Conservation (phyloP, 2,888 invertebrate species). For the Drosophila glabriapex region DNA sequence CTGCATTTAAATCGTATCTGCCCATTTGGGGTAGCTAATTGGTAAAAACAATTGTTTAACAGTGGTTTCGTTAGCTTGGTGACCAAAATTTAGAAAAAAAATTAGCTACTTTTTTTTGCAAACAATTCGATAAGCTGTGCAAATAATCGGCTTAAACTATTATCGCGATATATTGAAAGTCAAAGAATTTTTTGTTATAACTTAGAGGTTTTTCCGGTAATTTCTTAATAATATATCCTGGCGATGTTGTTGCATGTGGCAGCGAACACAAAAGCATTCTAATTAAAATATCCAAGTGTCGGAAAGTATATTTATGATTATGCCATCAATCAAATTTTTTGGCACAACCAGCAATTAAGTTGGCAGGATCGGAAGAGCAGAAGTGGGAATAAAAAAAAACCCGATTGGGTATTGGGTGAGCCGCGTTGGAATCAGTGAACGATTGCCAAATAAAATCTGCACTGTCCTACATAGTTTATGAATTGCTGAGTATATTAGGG, state of each 20-base stretch:
- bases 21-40: constrained; percentile 52
- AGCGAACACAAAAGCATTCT: constrained; percentile 60
- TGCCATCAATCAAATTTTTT: constrained; percentile 69
- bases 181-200: background rate
- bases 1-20: constrained; percentile 31
- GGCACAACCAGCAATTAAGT: constrained; percentile 51
- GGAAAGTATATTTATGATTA: constrained; percentile 33
- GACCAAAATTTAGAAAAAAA: background rate
- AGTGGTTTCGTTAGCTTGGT: background rate
- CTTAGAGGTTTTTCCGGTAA: background rate
- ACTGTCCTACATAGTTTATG: constrained; percentile 18
- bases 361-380: constrained; percentile 5
- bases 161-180: background rate
- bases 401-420: constrained; percentile 16
- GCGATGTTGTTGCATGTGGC: background rate
- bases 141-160: background rate
- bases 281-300: constrained; percentile 72
- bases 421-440: constrained; percentile 40
- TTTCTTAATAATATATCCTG: background rate
- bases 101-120: background rate
- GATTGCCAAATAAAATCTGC: constrained; percentile 36
- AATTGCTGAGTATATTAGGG: background rate
- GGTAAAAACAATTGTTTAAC: constrained; percentile 29
- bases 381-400: constrained; percentile 21
- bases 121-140: background rate